These are phyloP conservation scores for Xanthostigma xanthostigma DNA, from an alignment of 2,888 invertebrate genomes.

Conservation along the genomic window DNA sequence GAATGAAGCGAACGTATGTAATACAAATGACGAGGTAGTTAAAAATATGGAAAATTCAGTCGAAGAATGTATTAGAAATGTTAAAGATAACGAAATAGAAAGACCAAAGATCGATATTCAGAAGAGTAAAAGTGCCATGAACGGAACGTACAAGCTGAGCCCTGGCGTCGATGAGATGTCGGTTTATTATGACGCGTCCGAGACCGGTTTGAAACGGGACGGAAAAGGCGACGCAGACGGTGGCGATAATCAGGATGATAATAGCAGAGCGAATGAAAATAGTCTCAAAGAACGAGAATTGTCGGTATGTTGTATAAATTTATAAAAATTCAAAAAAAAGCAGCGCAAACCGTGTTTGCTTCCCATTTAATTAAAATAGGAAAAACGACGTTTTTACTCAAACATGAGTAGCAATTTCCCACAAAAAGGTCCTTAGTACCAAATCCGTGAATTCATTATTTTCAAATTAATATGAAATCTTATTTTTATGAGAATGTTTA, in stretches of 20 bases:
- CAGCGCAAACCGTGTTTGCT: too few relatives aligned
- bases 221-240: not conserved
- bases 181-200: conserved; percentile 68
- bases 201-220: conserved; percentile 31
- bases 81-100: not conserved
- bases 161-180: conserved; percentile 58
- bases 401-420: too few relatives aligned
- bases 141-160: conserved; percentile 23
- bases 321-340: conserved; percentile 3
- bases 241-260: conserved; percentile 9
- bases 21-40: not conserved
- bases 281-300: conserved; percentile 10
- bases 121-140: not conserved
- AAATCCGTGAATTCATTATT: too few relatives aligned
- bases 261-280: conserved; percentile 11
- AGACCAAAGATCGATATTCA: conserved; percentile 3
- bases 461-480: too few relatives aligned
- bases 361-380: too few relatives aligned
- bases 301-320: conserved; percentile 5
- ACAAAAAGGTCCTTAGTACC: too few relatives aligned
- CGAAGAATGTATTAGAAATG: not conserved
- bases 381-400: too few relatives aligned
- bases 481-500: too few relatives aligned
- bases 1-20: not conserved
- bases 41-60: not conserved